phyloP scores from a whole-genome alignment of 2,888 invertebrate genomes.

The Teleogryllus oceanicus region DNA sequence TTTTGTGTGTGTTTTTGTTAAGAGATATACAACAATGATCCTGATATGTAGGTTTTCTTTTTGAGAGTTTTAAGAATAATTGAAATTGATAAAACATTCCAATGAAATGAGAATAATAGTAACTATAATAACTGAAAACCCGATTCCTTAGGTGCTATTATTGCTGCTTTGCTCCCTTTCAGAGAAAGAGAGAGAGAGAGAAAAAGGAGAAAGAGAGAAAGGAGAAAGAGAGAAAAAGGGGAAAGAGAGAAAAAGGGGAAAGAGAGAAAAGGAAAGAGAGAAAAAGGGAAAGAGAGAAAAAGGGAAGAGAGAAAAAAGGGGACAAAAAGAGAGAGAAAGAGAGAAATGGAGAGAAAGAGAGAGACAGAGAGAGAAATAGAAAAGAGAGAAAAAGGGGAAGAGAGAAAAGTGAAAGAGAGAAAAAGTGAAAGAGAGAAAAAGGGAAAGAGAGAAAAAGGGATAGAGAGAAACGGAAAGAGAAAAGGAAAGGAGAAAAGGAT shows the following conservation, averaged over 20 bases:
- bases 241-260: not conserved
- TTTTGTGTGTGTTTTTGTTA: too few relatives aligned
- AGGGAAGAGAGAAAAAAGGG: not conserved
- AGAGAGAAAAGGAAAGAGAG: not conserved
- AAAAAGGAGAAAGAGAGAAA: not conserved
- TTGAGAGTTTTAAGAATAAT: too few relatives aligned
- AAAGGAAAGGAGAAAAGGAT: not conserved
- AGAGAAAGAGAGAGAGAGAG: constrained; percentile 20
- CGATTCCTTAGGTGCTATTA: too few relatives aligned
- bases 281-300: not conserved
- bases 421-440: not conserved
- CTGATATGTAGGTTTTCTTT: too few relatives aligned
- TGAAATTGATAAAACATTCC: too few relatives aligned
- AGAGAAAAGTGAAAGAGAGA: not conserved
- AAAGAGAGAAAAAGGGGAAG: constrained; percentile 1
- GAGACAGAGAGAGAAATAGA: not conserved
- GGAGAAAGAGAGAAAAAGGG: not conserved
- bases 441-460: not conserved
- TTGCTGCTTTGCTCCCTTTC: too few relatives aligned
- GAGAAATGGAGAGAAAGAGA: not conserved
- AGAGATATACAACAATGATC: too few relatives aligned
- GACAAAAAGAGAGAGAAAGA: too few relatives aligned
- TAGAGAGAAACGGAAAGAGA: not conserved
- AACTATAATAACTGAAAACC: too few relatives aligned
- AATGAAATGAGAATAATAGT: too few relatives aligned